A percentile compares a stretch with the other conserved stretches of the same genome.
Evolutionary conservation across 2,797 vertebrate species (phyloP).

Genomic region (Fistularia tabacaria): DNA sequence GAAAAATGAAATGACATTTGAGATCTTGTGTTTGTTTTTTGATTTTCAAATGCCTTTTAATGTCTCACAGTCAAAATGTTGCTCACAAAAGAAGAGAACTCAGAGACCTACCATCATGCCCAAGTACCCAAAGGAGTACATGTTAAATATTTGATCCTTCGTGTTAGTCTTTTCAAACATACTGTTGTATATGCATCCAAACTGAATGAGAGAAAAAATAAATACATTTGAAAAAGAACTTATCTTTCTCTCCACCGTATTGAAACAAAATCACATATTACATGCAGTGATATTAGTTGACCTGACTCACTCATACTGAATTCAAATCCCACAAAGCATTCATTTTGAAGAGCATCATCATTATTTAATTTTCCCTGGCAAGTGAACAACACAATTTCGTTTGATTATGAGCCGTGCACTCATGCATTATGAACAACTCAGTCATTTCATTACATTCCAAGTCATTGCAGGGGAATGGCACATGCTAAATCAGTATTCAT

Average conservation of each 20-base stretch:
- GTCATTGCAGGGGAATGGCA: constrained; percentile 56
- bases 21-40: constrained; percentile 43
- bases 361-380: constrained; percentile 66
- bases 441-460: constrained; percentile 68
- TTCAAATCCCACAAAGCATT: constrained; percentile 61
- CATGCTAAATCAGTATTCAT: constrained; percentile 64
- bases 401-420: constrained; percentile 69
- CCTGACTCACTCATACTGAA: constrained; percentile 48
- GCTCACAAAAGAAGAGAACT: constrained; percentile 28
- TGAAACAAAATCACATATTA: constrained; percentile 39
- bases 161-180: constrained; percentile 10
- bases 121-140: background rate
- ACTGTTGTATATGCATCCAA: constrained; percentile 5
- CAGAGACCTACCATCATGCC: constrained; percentile 16
- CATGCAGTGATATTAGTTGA: constrained; percentile 45
- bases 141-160: constrained; percentile 21
- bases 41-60: constrained; percentile 39
- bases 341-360: constrained; percentile 69
- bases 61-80: constrained; percentile 33
- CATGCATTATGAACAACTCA: constrained; percentile 68
- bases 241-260: constrained; percentile 7
- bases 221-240: background rate
- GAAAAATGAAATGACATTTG: constrained; percentile 48
- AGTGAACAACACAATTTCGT: constrained; percentile 70
- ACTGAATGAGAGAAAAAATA: background rate